Evolutionary conservation across 2,888 invertebrate genomes (phyloP).

Genomic region (Tyria jacobaeae): DNA sequence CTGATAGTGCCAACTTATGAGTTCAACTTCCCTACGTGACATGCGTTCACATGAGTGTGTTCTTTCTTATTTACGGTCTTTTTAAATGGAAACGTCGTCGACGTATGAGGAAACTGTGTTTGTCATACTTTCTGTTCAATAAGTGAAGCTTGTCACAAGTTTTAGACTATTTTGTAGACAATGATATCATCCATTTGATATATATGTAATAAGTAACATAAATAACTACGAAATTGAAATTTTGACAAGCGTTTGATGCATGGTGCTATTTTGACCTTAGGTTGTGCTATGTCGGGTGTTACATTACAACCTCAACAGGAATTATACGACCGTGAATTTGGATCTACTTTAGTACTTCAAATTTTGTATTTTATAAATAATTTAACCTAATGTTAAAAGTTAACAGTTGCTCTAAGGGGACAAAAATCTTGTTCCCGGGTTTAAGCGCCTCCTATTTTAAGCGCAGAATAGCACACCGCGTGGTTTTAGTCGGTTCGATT

Average conservation of each 20-base stretch:
- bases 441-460: too few species aligned
- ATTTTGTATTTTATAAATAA: background rate
- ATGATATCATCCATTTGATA: background rate
- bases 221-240: background rate
- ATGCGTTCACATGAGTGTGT: background rate
- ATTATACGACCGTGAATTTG: background rate
- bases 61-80: too few species aligned
- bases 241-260: background rate
- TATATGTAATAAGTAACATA: background rate
- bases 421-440: too few species aligned
- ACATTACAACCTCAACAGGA: background rate
- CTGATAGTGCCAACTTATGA: background rate
- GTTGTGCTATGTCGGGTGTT: background rate
- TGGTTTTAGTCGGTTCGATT: too few species aligned
- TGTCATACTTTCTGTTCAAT: background rate
- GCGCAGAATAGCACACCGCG: too few species aligned
- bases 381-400: background rate
- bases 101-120: background rate
- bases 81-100: background rate
- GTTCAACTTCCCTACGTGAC: background rate
- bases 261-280: background rate
- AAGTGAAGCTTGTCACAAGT: background rate
- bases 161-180: background rate
- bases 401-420: background rate
- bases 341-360: background rate